Evolutionary conservation across 2,888 invertebrate genomes (phyloP), one percentile per base, ranked within the genome.

Genomic region (Apodemia zela): DNA sequence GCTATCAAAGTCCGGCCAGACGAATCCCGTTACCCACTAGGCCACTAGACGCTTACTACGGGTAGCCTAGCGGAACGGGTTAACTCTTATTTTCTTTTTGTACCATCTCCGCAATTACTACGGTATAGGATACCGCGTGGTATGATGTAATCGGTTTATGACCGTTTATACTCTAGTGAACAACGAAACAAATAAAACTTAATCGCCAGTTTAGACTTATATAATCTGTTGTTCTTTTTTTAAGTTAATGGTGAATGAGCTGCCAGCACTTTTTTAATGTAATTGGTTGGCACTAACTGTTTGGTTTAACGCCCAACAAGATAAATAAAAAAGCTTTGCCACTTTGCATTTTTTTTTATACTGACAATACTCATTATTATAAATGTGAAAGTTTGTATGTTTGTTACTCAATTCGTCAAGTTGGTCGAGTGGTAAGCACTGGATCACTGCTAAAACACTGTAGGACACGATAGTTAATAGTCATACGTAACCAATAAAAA

Each of bases 21-120:
- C 57, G 3, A 17, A 18, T 72, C 76, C 76, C 76, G 77, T 77
- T 45, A 65, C 75, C 78, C 70, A 69, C 71, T 68, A 73, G 63
- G 67, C 62, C 70, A 74, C 65, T 66, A 63, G 71, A 78, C 75
- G 81, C 84, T 84, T 81, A 85, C 87, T 85, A 87, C 85, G 78
- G 85, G 85, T 54, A 84, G 75, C 79, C 80, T 82, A 84, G 85
- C 81, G 84, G 82, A 87, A 84, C 88, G 74, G 79, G 86, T 85
- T 57, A 13, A 77, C 81, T 82, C 83, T 87, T 85, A 78, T 82
- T 85, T 84, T 87, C 80, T 82, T 84, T 87, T 82, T 77, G 78
- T 76, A 74, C 78, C 83, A 84, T 78, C 79, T 75, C 84, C 68
- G 78, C 85, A 80, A 85, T 84, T 84, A 85, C 81, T 78, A 81